Evolutionary conservation across 2,888 invertebrate genomes (phyloP), one percentile per base, ranked within the genome.

Genomic region (Macropis europaea): DNA sequence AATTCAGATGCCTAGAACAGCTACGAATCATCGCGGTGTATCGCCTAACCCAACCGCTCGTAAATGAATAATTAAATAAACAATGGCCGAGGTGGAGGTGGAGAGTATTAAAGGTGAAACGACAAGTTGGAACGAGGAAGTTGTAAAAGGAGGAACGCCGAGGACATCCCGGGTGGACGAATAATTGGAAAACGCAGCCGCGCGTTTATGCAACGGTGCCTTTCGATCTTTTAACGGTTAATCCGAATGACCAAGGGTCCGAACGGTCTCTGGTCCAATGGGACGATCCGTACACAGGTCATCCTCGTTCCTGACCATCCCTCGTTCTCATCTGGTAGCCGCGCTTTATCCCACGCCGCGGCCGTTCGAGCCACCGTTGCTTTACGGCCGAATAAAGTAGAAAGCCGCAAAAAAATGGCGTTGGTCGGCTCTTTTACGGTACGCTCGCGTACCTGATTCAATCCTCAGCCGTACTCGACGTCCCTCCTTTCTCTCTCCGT

Each of bases 361-460:
- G n/a, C n/a, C 59, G 62, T 66, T 24, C 28, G 19, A 40, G 45
- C 66, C 48, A 28, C 32, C 36, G 50, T 50, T 64, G 53, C 57
- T 70, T 73, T 73, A 69, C 69, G 73, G 73, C 43, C 70, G 28
- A 77, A 76, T 77, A 64, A 68, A 73, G 63, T 40, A 42, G 63
- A 67, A 56, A 57, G 61, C 38, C 63, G 73, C 61, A 67, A 74
- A 71, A 74, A 74, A 72, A 71, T 68, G 56, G 45, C 64, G 40
- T 42, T 56, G 56, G 43, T 52, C 36, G 62, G 38, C 61, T 68
- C 71, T 76, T 73, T 73, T 69, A 76, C 62, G 62, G 53, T 62
- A 40, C 40, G 64, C 59, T 47, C 63, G 19, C 42, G 63, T 63
- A 59, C 40, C 30, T 26, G 59, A 30, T 52, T 24, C 73, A 28